These are phyloP conservation scores for Leptinotarsa undecemlineata DNA, from an alignment of 1,140 invertebrate genomes.

Conservation along the genomic window DNA sequence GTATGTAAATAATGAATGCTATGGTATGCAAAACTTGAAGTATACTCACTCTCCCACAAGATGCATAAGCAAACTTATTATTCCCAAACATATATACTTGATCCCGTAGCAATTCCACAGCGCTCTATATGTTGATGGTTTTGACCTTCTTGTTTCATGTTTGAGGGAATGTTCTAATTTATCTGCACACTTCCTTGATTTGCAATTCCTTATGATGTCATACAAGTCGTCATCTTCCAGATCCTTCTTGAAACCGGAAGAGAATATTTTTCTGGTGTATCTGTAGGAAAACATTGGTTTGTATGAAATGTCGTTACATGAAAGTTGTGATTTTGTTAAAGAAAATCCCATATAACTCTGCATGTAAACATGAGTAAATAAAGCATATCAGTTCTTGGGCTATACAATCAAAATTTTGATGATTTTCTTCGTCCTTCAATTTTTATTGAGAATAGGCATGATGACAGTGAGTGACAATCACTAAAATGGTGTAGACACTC, in stretches of 20 bases:
- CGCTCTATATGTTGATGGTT: slow-evolving; percentile 27
- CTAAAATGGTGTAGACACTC: no score
- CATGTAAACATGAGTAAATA: no score
- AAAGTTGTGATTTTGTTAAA: no score
- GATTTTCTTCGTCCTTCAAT: no score
- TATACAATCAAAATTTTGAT: no score
- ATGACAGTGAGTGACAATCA: no score
- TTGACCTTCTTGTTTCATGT: background rate
- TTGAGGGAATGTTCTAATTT: slow-evolving; percentile 36
- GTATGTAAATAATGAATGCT: no score
- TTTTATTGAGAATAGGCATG: no score
- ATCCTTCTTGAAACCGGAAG: slow-evolving; percentile 39
- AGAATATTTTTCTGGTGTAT: slow-evolving; percentile 39
- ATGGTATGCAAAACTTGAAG: no score
- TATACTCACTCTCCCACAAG: slow-evolving; percentile 29
- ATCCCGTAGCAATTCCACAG: slow-evolving; percentile 40
- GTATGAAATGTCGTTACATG: no score
- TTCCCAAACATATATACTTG: slow-evolving; percentile 32
- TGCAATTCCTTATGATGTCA: slow-evolving; percentile 37
- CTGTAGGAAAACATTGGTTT: slow-evolving; percentile 21
- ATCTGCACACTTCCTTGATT: slow-evolving; percentile 36
- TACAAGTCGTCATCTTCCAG: slow-evolving; percentile 46
- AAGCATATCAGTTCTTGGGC: no score
- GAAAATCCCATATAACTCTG: no score
- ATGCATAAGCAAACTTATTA: slow-evolving; percentile 34